Percentiles rank a stretch among this genome's conserved stretches.
Evolutionary conservation across 2,888 invertebrate genomes (phyloP).

Genomic region (Tetragonisca angustula): DNA sequence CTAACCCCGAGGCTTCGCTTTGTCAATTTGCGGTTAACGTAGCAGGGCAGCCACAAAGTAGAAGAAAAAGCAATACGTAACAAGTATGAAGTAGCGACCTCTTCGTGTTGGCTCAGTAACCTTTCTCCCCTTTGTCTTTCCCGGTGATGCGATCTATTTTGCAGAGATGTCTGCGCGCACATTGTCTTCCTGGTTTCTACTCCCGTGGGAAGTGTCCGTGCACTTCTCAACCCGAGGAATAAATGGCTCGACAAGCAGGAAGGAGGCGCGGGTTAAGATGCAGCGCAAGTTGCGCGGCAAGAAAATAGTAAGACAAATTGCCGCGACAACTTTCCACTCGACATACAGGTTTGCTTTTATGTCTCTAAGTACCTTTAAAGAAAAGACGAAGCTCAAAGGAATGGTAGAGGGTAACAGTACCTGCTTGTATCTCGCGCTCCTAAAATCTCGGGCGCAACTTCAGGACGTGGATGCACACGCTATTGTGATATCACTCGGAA

Average conservation of each 20-base stretch:
- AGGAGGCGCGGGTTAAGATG: constrained; percentile 18
- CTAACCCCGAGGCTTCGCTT: neutral
- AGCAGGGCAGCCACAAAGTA: neutral
- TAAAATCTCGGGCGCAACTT: constrained; percentile 24
- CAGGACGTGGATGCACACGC: neutral
- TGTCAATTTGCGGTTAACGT: constrained; percentile 18
- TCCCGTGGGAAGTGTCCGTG: constrained; percentile 47
- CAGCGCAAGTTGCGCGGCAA: constrained; percentile 32
- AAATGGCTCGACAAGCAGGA: constrained; percentile 25
- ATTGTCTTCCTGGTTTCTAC: constrained; percentile 43
- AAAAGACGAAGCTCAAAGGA: constrained; percentile 31
- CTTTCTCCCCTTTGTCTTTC: constrained; percentile 38
- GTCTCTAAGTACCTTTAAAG: constrained; percentile 40
- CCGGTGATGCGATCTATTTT: constrained; percentile 52
- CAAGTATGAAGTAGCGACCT: constrained; percentile 27
- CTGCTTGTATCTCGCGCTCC: neutral
- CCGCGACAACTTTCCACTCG: constrained; percentile 39
- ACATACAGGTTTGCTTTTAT: constrained; percentile 50
- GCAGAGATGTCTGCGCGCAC: constrained; percentile 39
- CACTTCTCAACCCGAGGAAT: constrained; percentile 27
- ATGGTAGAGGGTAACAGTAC: constrained; percentile 26
- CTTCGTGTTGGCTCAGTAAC: constrained; percentile 22
- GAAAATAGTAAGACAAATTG: constrained; percentile 56
- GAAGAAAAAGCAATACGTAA: constrained; percentile 40
- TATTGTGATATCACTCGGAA: neutral